Evolutionary conservation across 23 tunicate genomes (phyloP).

Genomic region (Halocynthia roretzi): DNA sequence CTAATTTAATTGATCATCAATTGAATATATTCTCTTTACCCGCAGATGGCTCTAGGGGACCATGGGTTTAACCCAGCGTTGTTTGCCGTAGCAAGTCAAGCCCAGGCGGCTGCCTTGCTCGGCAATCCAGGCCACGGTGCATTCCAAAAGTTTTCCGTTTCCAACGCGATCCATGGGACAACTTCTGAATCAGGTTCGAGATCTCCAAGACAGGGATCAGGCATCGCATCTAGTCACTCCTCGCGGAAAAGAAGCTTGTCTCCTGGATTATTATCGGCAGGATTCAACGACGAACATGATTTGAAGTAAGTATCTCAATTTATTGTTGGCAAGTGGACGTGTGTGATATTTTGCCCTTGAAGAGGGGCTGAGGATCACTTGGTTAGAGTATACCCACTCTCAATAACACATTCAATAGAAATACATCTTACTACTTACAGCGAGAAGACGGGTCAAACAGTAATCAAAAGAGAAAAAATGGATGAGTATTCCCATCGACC

Average conservation of each 20-base stretch:
- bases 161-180: no score
- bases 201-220: background rate
- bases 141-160: background rate
- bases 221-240: background rate
- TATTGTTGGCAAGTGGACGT: background rate
- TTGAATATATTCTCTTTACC: constrained; percentile 30
- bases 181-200: background rate
- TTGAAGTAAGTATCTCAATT: background rate
- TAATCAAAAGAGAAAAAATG: background rate
- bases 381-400: no score
- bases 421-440: background rate
- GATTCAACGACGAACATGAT: constrained; percentile 3
- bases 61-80: constrained; percentile 32
- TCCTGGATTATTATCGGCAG: constrained; percentile 1
- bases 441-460: background rate
- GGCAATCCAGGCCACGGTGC: constrained; percentile 40
- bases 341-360: no score
- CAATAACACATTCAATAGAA: no score
- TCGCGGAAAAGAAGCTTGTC: constrained; percentile 2
- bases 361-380: no score
- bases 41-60: constrained; percentile 76
- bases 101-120: constrained; percentile 28
- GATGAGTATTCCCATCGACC: background rate
- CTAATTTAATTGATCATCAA: constrained; percentile 17
- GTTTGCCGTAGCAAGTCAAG: constrained; percentile 3